Conservation (phyloP, 2,888 invertebrate genomes). For the Cataglyphis cursor region DNA sequence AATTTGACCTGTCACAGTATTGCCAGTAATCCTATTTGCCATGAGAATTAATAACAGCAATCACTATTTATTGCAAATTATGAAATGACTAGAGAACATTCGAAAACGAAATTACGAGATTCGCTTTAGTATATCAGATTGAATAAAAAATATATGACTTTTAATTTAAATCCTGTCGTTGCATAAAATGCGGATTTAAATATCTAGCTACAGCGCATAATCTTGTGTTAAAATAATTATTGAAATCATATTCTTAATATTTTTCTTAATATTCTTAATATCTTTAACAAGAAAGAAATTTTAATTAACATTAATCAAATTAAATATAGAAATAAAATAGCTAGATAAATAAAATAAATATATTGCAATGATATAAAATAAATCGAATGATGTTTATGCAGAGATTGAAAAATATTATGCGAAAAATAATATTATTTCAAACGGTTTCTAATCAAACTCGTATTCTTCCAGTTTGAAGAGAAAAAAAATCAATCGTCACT, state of each 20-base stretch:
- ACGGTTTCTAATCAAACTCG: not conserved
- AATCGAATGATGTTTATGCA: not conserved
- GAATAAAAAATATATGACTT: not conserved
- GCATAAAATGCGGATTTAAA: not conserved
- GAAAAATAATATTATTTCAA: not conserved
- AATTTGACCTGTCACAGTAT: conserved; percentile 64
- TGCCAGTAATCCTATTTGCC: conserved; percentile 35
- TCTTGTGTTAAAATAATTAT: not conserved
- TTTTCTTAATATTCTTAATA: too few relatives aligned
- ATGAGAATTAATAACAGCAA: not conserved
- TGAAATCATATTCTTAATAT: conserved; percentile 2
- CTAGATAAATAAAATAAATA: not conserved
- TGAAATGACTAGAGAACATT: not conserved
- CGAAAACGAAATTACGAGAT: not conserved
- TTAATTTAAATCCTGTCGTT: not conserved
- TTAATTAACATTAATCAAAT: not conserved
- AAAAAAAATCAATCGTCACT: not conserved
- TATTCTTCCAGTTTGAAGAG: not conserved
- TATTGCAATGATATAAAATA: not conserved
- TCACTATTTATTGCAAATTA: conserved; percentile 19
- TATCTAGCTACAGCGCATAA: not conserved
- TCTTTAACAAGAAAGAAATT: not conserved
- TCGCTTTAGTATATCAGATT: not conserved
- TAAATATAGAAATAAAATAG: not conserved
- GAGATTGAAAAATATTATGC: not conserved